These are phyloP conservation scores for Hippocampus guttulatus DNA, from an alignment of 2,113 vertebrate genomes.

Conservation along the genomic window DNA sequence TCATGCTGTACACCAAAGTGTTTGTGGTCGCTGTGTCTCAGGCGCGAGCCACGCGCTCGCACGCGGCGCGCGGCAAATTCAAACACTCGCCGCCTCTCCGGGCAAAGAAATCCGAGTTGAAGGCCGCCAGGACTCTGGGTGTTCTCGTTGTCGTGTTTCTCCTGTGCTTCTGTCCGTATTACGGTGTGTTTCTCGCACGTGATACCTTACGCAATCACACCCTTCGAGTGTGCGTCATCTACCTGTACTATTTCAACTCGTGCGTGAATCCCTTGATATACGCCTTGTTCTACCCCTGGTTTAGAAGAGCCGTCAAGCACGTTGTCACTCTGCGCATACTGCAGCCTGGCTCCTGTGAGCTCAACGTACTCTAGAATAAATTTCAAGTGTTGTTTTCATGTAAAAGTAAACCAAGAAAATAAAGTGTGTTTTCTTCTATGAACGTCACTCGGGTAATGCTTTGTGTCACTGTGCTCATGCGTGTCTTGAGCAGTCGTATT, in stretches of 20 bases:
- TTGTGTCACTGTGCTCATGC: too few relatives aligned
- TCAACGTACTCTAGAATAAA: background rate
- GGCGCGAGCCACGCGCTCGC: conserved; percentile 18
- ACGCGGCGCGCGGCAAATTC: background rate
- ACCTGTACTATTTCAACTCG: background rate
- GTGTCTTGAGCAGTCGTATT: too few relatives aligned
- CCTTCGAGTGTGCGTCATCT: background rate
- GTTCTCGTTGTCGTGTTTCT: conserved; percentile 51
- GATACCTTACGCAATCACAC: background rate
- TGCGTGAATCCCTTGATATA: background rate
- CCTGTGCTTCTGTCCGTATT: conserved; percentile 44
- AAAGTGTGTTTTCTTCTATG: too few relatives aligned
- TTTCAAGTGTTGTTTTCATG: background rate
- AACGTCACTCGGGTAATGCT: too few relatives aligned
- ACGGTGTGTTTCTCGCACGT: conserved; percentile 30
- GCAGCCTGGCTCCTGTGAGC: background rate
- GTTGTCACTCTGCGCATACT: background rate
- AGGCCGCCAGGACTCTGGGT: conserved; percentile 11
- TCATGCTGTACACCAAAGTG: conserved; percentile 44
- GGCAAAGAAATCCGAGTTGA: background rate
- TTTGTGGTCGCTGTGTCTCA: conserved; percentile 55
- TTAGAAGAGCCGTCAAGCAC: background rate
- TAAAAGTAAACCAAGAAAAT: too few relatives aligned
- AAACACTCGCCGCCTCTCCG: background rate
- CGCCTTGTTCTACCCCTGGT: background rate